Conservation (phyloP, 2,113 vertebrate genomes). For the Rostratula benghalensis region DNA sequence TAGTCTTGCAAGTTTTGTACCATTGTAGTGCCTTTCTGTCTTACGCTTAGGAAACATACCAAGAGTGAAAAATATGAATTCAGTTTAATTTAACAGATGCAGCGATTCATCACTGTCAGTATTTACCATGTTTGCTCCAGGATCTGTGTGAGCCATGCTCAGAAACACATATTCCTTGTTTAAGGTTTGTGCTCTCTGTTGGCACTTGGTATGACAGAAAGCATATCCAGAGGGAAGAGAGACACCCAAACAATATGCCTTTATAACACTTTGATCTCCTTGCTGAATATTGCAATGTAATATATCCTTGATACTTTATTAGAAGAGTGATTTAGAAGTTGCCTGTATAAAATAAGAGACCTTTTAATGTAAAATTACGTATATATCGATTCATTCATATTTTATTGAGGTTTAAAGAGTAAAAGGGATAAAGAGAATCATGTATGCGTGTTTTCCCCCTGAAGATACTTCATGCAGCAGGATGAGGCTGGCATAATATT, state of each 20-base stretch:
- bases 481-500: background rate
- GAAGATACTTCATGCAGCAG: background rate
- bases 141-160: background rate
- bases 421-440: background rate
- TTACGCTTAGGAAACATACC: background rate
- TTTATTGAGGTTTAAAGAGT: slow-evolving; percentile 30
- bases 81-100: background rate
- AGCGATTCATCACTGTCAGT: background rate
- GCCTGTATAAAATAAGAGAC: background rate
- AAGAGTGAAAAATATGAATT: background rate
- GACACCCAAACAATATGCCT: background rate
- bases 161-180: background rate
- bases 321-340: background rate
- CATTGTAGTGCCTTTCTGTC: background rate
- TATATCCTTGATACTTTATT: slow-evolving; percentile 17
- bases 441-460: background rate
- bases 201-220: background rate
- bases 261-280: slow-evolving; percentile 30
- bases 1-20: background rate
- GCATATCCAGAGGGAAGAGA: background rate
- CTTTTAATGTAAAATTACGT: background rate
- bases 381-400: slow-evolving; percentile 19
- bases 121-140: background rate
- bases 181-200: background rate
- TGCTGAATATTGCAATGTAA: background rate